phyloP scores from a whole-genome alignment of 2,888 invertebrate genomes.

The Melieria picta region DNA sequence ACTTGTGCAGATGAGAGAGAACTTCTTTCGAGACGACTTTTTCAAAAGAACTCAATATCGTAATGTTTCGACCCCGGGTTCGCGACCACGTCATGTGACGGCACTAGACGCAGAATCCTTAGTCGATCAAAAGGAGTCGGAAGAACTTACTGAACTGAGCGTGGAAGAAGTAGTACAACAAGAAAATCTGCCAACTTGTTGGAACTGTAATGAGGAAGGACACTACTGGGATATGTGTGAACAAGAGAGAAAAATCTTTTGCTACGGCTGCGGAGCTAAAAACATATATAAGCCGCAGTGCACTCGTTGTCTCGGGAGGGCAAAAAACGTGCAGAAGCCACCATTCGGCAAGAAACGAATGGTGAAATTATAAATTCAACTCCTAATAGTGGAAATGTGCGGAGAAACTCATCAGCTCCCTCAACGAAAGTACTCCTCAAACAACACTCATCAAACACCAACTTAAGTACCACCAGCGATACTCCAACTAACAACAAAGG shows the following conservation, averaged over 20 bases:
- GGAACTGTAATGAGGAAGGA: slow-evolving; percentile 30
- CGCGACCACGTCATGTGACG: slow-evolving; percentile 16
- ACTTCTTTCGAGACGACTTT: slow-evolving; percentile 23
- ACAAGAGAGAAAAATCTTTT: slow-evolving; percentile 22
- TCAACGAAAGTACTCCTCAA: too few species aligned
- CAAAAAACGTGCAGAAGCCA: background rate
- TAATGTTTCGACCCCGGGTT: background rate
- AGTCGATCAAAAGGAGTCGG: background rate
- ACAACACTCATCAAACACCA: too few species aligned
- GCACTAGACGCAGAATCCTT: slow-evolving; percentile 10
- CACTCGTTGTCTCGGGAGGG: background rate
- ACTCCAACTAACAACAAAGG: too few species aligned
- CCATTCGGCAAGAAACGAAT: too few species aligned
- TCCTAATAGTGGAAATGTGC: too few species aligned
- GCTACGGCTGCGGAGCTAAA: slow-evolving; percentile 32
- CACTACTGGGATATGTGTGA: slow-evolving; percentile 28
- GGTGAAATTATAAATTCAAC: too few species aligned
- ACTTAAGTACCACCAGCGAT: too few species aligned
- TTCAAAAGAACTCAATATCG: background rate
- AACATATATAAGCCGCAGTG: too few species aligned
- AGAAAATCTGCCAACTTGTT: slow-evolving; percentile 14
- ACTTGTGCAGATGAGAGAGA: slow-evolving; percentile 31
- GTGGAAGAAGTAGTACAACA: slow-evolving; percentile 11
- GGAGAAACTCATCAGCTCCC: too few species aligned
- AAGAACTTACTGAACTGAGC: background rate